Evolutionary conservation across 2,797 vertebrate species (phyloP).

Genomic region (Sebastes kiyomatsui): DNA sequence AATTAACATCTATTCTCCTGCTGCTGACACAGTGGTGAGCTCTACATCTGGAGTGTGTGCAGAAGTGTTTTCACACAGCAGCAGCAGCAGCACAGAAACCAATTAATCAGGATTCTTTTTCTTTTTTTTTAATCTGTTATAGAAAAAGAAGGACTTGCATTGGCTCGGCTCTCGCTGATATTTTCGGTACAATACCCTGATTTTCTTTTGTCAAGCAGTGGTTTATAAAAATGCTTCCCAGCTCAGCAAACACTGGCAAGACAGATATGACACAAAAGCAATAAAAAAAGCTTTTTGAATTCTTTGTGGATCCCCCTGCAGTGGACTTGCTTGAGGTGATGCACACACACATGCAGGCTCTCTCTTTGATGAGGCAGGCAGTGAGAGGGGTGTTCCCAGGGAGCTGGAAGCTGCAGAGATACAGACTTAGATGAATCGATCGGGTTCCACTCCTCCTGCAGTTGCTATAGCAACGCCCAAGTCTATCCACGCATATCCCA

Average conservation of each 20-base stretch:
- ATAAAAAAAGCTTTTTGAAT: slow-evolving; percentile 13
- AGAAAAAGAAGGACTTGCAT: background rate
- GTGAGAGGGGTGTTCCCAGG: slow-evolving; percentile 74
- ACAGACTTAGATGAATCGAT: slow-evolving; percentile 70
- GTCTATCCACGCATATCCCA: slow-evolving; percentile 54
- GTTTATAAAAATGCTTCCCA: background rate
- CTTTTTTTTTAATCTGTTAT: background rate
- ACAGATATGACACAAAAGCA: slow-evolving; percentile 9
- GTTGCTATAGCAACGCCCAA: slow-evolving; percentile 81
- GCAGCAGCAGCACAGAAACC: slow-evolving; percentile 4
- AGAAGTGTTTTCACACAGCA: background rate
- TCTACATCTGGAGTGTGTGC: slow-evolving; percentile 1
- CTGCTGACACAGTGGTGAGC: background rate
- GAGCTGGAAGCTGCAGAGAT: slow-evolving; percentile 67
- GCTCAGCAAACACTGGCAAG: background rate
- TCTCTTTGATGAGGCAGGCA: slow-evolving; percentile 68
- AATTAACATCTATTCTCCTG: slow-evolving; percentile 16
- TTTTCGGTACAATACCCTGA: background rate
- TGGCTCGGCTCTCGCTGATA: background rate
- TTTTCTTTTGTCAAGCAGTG: background rate
- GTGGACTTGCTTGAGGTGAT: slow-evolving; percentile 44
- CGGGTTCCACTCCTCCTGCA: slow-evolving; percentile 50
- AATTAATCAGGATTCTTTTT: background rate
- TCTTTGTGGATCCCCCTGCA: slow-evolving; percentile 6
- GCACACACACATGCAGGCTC: background rate